Evolutionary conservation across 1,140 invertebrate species (phyloP).

Genomic region (Heliconius hewitsoni): DNA sequence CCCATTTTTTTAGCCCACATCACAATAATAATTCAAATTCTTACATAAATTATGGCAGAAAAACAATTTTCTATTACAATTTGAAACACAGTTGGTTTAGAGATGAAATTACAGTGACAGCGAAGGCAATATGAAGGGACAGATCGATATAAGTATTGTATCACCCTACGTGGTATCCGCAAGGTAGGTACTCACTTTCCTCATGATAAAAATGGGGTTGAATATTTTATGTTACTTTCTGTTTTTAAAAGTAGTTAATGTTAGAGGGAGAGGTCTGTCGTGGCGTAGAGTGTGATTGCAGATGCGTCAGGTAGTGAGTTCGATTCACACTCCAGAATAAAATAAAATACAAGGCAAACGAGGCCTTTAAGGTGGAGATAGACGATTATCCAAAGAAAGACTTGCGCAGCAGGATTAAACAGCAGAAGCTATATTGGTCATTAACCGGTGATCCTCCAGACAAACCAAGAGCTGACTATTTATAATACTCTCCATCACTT

Average conservation of each 20-base stretch:
- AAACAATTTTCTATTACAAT: constrained; percentile 12
- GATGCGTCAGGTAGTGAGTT: no score
- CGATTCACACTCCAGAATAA: no score
- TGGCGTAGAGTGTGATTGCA: no score
- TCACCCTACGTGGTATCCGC: constrained; percentile 56
- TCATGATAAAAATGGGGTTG: background rate
- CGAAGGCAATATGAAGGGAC: constrained; percentile 45
- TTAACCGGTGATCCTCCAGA: no score
- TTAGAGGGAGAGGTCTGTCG: no score
- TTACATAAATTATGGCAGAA: constrained; percentile 33
- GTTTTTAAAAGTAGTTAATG: background rate
- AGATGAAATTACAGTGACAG: constrained; percentile 43
- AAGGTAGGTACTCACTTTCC: constrained; percentile 42
- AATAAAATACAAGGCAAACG: no score
- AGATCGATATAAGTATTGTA: constrained; percentile 53
- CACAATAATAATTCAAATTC: background rate
- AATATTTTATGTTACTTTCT: background rate
- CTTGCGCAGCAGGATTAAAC: no score
- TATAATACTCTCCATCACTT: no score
- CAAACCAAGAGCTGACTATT: no score
- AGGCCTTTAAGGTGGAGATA: no score
- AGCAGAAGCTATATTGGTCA: no score
- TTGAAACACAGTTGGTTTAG: constrained; percentile 22
- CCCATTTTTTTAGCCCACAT: constrained; percentile 8
- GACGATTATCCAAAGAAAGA: no score